These are phyloP conservation scores for Stegodyphus mimosarum DNA, from an alignment of 1,140 invertebrate species.

Conservation along the genomic window DNA sequence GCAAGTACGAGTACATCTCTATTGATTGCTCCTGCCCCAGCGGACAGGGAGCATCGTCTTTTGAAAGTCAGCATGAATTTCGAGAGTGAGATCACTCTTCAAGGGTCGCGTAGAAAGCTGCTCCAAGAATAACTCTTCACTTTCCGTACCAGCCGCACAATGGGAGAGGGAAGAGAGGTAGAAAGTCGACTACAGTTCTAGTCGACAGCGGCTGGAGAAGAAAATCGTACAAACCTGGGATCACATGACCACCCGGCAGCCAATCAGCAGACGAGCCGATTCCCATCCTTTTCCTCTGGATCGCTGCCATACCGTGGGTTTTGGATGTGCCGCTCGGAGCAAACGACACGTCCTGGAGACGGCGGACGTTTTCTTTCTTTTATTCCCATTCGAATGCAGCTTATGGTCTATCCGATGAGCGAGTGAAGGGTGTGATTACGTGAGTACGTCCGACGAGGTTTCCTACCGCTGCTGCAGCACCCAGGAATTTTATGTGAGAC, in stretches of 20 bases:
- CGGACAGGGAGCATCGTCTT: no score
- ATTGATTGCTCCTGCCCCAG: no score
- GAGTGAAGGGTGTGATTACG: background rate
- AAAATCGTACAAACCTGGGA: constrained; percentile 55
- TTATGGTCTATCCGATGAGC: background rate
- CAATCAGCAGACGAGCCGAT: constrained; percentile 11
- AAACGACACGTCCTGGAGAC: background rate
- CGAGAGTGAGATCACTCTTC: no score
- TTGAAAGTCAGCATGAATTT: no score
- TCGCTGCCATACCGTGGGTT: constrained; percentile 21
- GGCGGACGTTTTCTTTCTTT: background rate
- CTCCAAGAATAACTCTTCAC: no score
- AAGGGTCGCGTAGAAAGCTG: no score
- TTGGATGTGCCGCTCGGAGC: background rate
- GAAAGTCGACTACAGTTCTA: background rate
- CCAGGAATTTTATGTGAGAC: background rate
- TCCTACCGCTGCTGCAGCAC: background rate
- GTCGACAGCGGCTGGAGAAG: background rate
- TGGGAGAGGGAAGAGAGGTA: background rate
- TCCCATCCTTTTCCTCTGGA: constrained; percentile 29
- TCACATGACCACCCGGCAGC: constrained; percentile 10
- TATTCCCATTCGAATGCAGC: background rate
- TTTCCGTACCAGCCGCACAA: no score
- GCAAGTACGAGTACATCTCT: no score
- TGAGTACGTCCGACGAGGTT: background rate